Conservation (phyloP, 1,140 invertebrate species). For the Leptoteleia sp. region DNA sequence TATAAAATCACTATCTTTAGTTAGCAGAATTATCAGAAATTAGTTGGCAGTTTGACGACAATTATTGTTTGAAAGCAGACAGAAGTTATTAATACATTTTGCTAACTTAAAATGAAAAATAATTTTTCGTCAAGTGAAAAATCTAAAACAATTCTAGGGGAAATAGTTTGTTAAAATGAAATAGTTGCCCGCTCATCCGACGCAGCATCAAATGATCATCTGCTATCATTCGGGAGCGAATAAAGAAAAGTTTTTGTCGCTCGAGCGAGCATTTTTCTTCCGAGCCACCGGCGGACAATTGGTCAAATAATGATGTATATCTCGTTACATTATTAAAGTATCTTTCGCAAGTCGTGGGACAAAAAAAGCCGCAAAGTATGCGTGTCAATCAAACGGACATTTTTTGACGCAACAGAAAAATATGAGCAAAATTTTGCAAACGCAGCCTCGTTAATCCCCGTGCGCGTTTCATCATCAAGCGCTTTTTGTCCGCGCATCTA, state of each 20-base stretch:
- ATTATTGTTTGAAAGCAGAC: too few species aligned
- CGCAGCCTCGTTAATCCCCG: conserved; percentile 39
- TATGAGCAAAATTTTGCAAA: conserved; percentile 62
- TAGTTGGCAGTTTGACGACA: too few species aligned
- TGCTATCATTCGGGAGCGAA: too few species aligned
- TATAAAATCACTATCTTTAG: too few species aligned
- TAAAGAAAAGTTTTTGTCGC: conserved; percentile 10
- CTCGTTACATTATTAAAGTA: conserved; percentile 58
- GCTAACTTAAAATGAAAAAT: too few species aligned
- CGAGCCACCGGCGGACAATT: conserved; percentile 27
- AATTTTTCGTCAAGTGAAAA: too few species aligned
- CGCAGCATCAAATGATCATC: too few species aligned
- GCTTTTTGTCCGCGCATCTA: conserved; percentile 43
- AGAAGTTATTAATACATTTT: too few species aligned
- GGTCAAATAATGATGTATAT: conserved; percentile 56
- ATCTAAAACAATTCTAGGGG: too few species aligned
- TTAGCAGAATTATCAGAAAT: too few species aligned
- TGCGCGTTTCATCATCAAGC: conserved; percentile 47
- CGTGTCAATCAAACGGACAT: conserved; percentile 54
- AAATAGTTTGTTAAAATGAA: too few species aligned
- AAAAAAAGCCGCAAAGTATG: conserved; percentile 56
- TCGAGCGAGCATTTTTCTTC: neutral
- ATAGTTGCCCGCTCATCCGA: too few species aligned
- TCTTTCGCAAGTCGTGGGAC: conserved; percentile 49
- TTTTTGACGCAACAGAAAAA: conserved; percentile 59